phyloP scores from a whole-genome alignment of 2,113 vertebrate species.

The Climacteris rufus region DNA sequence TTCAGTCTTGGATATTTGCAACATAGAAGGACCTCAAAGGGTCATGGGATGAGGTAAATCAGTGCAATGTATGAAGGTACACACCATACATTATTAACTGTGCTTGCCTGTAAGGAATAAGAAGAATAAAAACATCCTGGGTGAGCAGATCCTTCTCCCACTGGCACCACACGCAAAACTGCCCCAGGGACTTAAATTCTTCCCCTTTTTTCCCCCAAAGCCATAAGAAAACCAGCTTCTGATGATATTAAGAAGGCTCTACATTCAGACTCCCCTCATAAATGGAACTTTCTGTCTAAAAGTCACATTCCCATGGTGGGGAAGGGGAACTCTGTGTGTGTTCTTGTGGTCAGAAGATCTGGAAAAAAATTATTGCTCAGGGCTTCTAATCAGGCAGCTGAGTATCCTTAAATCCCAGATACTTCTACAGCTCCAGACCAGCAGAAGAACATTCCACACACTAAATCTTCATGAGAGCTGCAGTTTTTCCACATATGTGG shows the following conservation, averaged over 20 bases:
- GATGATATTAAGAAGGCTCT: background rate
- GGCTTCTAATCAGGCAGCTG: background rate
- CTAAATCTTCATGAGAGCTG: background rate
- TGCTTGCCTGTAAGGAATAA: background rate
- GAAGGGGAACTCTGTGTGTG: background rate
- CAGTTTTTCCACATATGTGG: background rate
- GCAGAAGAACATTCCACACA: background rate
- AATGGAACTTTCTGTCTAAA: background rate
- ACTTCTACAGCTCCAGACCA: background rate
- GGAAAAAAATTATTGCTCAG: background rate
- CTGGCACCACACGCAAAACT: background rate
- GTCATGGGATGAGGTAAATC: background rate
- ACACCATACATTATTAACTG: background rate
- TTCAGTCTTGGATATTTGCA: background rate
- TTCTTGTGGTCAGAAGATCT: background rate
- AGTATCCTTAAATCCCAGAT: background rate
- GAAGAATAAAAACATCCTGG: background rate
- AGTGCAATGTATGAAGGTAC: background rate
- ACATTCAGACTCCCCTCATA: background rate
- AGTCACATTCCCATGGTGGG: accelerated
- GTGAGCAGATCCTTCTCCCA: background rate
- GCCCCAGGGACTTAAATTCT: background rate
- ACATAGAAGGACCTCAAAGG: background rate
- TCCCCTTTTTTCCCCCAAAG: accelerated
- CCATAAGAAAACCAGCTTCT: background rate